Evolutionary conservation across 2,797 vertebrate genomes (phyloP).

Genomic region (Todus mexicanus): DNA sequence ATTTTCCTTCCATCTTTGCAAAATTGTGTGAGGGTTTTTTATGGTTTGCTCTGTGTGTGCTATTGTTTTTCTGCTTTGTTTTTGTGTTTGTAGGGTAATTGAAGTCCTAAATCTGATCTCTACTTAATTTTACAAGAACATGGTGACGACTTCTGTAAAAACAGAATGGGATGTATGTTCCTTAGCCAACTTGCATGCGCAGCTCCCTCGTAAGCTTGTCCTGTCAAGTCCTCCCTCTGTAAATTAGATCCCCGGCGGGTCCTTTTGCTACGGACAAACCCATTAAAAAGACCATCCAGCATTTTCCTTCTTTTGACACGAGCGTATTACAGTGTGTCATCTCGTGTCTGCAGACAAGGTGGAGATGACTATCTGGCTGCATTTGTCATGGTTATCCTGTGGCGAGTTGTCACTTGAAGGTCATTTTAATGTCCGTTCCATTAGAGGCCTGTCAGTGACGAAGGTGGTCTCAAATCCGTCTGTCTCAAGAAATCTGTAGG

Average conservation of each 20-base stretch:
- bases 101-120: background rate
- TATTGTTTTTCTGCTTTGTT: background rate
- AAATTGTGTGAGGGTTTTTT: background rate
- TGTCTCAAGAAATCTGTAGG: background rate
- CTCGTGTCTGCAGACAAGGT: background rate
- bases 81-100: background rate
- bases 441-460: background rate
- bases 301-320: slow-evolving; percentile 14
- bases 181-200: background rate
- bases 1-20: background rate
- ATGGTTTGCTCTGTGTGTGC: background rate
- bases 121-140: background rate
- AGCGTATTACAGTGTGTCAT: background rate
- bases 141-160: background rate
- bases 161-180: background rate
- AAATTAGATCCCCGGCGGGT: background rate
- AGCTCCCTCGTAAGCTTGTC: background rate
- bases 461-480: background rate
- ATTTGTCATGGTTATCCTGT: slow-evolving; percentile 35
- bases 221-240: background rate
- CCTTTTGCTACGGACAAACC: background rate
- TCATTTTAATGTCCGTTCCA: background rate
- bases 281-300: slow-evolving; percentile 25
- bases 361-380: slow-evolving; percentile 24
- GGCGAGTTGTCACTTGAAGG: slow-evolving; percentile 41